Percentiles rank a stretch among this genome's conserved stretches.
These are phyloP conservation scores for Stichopus horrens DNA, from an alignment of 53 echinoderm and acorn worm species.

Conservation along the genomic window DNA sequence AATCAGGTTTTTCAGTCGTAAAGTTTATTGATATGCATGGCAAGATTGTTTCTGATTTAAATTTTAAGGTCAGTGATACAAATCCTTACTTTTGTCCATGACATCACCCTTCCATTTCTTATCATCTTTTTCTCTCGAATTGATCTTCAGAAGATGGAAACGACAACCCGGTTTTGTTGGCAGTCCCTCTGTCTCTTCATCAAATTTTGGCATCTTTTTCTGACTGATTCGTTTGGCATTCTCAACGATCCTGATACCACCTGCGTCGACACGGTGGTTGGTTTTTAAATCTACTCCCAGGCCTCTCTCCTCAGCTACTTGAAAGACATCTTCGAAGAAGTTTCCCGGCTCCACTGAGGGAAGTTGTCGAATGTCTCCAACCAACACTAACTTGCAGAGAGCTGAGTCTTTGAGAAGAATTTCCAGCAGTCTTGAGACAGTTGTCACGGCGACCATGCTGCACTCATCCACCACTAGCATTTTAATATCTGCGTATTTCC, in stretches of 20 bases:
- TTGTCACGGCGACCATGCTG: slow-evolving; percentile 64
- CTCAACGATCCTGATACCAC: slow-evolving; percentile 50
- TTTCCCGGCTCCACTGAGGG: slow-evolving; percentile 68
- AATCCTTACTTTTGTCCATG: background rate
- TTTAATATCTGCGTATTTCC: slow-evolving; percentile 39
- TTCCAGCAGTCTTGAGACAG: slow-evolving; percentile 50
- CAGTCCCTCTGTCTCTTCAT: slow-evolving; percentile 26
- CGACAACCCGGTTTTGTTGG: background rate
- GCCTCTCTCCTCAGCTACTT: slow-evolving; percentile 4
- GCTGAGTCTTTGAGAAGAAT: slow-evolving; percentile 39
- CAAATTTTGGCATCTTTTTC: slow-evolving; percentile 48
- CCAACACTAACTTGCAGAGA: slow-evolving; percentile 60
- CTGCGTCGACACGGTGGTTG: slow-evolving; percentile 62
- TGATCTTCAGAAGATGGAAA: slow-evolving; percentile 31
- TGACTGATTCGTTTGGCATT: slow-evolving; percentile 58
- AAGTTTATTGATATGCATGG: background rate
- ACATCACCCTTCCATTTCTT: background rate
- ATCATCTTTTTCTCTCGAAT: background rate
- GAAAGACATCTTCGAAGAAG: slow-evolving; percentile 57
- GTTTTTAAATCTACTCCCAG: slow-evolving; percentile 47
- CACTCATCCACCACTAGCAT: slow-evolving; percentile 73
- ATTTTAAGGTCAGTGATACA: background rate
- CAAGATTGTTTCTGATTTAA: background rate
- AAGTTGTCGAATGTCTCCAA: slow-evolving; percentile 66
- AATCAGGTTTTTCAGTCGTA: background rate